Evolutionary conservation across 1,140 invertebrate genomes (phyloP), one percentile per base, ranked within the genome.

Genomic region (Drosophila lacteicornis): DNA sequence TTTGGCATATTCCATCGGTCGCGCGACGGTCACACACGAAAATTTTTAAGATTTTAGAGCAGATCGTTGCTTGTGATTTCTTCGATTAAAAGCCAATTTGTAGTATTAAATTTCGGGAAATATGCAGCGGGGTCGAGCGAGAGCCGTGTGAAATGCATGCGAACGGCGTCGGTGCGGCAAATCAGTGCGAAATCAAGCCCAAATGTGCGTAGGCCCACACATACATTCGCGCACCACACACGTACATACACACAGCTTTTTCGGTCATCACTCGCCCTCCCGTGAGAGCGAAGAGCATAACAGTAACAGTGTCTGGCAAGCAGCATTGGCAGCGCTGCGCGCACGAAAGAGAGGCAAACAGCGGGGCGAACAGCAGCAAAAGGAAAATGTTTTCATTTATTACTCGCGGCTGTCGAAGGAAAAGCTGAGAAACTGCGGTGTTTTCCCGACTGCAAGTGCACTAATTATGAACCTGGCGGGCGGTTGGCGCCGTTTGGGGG

Each of bases 331-430:
- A 65, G 63, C 30, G 47, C 63, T 69, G 56, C 45, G 74, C 27
- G 82, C 40, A 66, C 47, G 75, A 88, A 70, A 88, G 84, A 87
- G 82, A 85, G 80, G 77, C 79, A 82, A 80, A 79, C 81, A 80
- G 57, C 63, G 63, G 83, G 62, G 62, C 66, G 81, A 80, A 80
- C 83, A 87, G 65, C 82, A 76, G 65, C 81, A 83, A 74, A 88
- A 80, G 85, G 87, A 86, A 86, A 86, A 84, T 87, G 84, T 88
- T 88, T 87, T 87, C 83, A 87, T 87, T 88, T 87, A 58, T 70
- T 81, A 63, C 57, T 75, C 11, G 55, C 36, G 55, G 33, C 55
- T 56, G 55, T 43, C 55, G 15, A 60, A 71, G 69, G 68, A 88
- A 87, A 88, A 88, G 53, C 63, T 60, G 22, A 75, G 61, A n/a